Percentiles rank a stretch among this genome's conserved stretches.
Conservation (phyloP, 2,888 invertebrate genomes). For the Dyspetes luteomarginatus region DNA sequence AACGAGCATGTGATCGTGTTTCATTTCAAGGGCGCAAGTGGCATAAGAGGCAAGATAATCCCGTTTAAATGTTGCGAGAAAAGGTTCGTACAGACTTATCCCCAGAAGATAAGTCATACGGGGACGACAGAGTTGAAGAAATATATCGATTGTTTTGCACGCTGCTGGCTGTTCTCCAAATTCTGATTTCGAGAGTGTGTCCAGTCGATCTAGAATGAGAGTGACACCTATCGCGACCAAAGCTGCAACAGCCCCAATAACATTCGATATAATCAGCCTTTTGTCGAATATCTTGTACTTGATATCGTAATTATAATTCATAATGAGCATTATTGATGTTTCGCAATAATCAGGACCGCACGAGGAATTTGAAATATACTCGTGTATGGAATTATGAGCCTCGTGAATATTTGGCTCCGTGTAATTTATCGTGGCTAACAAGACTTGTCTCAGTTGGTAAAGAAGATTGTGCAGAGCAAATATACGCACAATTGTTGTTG, state of each 20-base stretch:
- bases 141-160: conserved; percentile 45
- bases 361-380: neutral
- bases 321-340: conserved; percentile 11
- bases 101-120: conserved; percentile 52
- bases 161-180: conserved; percentile 30
- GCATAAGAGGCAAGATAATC: conserved; percentile 47
- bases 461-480: conserved; percentile 47
- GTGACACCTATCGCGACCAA: conserved; percentile 6
- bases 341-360: conserved; percentile 32
- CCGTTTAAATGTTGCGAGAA: conserved; percentile 18
- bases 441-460: neutral
- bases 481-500: conserved; percentile 33
- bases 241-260: neutral
- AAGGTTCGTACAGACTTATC: conserved; percentile 44
- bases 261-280: neutral
- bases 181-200: conserved; percentile 22
- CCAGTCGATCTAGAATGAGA: conserved; percentile 16
- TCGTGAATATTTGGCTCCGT: neutral
- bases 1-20: conserved; percentile 10
- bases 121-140: conserved; percentile 50
- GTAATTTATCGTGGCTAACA: conserved; percentile 31
- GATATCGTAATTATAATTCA: conserved; percentile 23
- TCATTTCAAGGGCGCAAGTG: conserved; percentile 1
- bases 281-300: conserved; percentile 21
- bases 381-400: neutral